phyloP scores from a whole-genome alignment of 2,888 invertebrate genomes.

The Drosophila cognata region DNA sequence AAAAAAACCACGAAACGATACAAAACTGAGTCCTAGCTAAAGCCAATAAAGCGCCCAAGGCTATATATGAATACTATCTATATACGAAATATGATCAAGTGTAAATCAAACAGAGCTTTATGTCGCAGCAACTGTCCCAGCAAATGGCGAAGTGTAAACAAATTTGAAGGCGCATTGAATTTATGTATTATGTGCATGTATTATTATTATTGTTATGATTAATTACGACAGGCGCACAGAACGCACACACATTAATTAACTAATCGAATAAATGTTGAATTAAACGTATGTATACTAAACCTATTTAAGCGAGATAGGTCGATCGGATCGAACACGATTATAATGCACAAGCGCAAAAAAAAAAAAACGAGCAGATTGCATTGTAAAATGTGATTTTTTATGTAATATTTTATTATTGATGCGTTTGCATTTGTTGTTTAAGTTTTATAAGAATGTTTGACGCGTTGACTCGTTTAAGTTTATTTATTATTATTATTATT shows the following conservation, averaged over 20 bases:
- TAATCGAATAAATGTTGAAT: conserved; percentile 80
- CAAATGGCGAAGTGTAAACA: conserved; percentile 26
- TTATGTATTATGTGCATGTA: conserved; percentile 64
- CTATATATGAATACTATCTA: conserved; percentile 20
- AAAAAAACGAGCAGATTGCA: conserved; percentile 9
- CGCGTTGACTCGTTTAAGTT: conserved; percentile 68
- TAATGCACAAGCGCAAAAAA: conserved; percentile 30
- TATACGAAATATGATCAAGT: conserved; percentile 28
- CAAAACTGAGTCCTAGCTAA: conserved; percentile 65
- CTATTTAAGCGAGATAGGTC: conserved; percentile 22
- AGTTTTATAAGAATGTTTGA: conserved; percentile 61
- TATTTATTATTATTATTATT: conserved; percentile 61
- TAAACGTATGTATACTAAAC: conserved; percentile 69
- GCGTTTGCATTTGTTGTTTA: conserved; percentile 72
- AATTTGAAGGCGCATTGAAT: conserved; percentile 29
- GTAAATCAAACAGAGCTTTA: conserved; percentile 49
- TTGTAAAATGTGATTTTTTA: conserved; percentile 39
- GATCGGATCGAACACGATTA: conserved; percentile 31
- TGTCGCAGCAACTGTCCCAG: conserved; percentile 48
- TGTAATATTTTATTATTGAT: conserved; percentile 42
- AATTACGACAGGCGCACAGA: conserved; percentile 33
- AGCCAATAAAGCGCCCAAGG: conserved; percentile 46
- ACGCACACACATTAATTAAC: conserved; percentile 46
- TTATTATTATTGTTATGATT: conserved; percentile 54
- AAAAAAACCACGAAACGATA: conserved; percentile 29